phyloP scores from a whole-genome alignment of 2,113 vertebrate species.

The Nothobranchius kuhntae region DNA sequence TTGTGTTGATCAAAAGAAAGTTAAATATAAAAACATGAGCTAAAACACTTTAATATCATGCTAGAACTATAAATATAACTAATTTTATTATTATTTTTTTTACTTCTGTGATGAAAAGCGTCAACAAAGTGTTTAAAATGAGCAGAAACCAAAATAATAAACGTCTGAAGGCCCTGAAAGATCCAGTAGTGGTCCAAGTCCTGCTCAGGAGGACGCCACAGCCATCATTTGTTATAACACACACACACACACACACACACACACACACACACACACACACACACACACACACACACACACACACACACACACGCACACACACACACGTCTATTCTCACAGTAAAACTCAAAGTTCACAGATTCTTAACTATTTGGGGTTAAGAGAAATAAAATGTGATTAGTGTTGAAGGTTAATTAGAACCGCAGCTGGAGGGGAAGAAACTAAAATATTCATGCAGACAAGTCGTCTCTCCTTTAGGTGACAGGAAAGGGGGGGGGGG shows the following conservation, averaged over 20 bases:
- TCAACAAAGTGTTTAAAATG: not conserved
- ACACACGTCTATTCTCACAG: slow-evolving; percentile 28
- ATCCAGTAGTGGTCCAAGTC: slow-evolving; percentile 13
- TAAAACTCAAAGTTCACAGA: slow-evolving; percentile 67
- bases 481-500: too few relatives aligned
- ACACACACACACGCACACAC: too few relatives aligned
- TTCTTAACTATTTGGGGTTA: slow-evolving; percentile 77
- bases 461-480: slow-evolving; percentile 52
- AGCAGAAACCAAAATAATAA: slow-evolving; percentile 17
- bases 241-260: too few relatives aligned
- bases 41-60: not conserved
- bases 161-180: not conserved
- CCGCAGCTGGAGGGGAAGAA: slow-evolving; percentile 53
- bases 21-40: not conserved
- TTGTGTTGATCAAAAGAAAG: too few relatives aligned
- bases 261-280: too few relatives aligned
- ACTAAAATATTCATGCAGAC: slow-evolving; percentile 65
- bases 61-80: not conserved
- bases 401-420: slow-evolving; percentile 71
- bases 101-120: not conserved
- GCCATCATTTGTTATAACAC: slow-evolving; percentile 26
- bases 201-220: slow-evolving; percentile 21
- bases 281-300: too few relatives aligned
- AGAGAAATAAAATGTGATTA: slow-evolving; percentile 72
- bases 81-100: not conserved